Conservation (phyloP, 1,140 invertebrate species). For the Bombus pascuorum region DNA sequence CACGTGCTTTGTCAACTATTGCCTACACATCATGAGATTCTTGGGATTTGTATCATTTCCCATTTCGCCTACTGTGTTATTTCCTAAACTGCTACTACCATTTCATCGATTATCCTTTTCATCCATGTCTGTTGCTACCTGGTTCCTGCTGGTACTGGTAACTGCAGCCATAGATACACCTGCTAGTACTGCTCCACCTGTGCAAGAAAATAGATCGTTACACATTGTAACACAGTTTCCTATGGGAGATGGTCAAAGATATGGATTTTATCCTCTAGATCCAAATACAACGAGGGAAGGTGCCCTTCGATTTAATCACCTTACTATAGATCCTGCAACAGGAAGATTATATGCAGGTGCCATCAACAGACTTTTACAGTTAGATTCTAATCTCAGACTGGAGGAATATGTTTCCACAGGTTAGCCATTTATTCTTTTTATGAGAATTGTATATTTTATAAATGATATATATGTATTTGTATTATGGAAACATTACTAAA, state of each 20-base stretch:
- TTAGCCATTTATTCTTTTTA: slow-evolving; percentile 42
- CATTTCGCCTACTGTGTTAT: slow-evolving; percentile 53
- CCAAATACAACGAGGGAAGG: slow-evolving; percentile 77
- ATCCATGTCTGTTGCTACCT: slow-evolving; percentile 65
- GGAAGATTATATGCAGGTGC: slow-evolving; percentile 90
- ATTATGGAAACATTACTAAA: neutral
- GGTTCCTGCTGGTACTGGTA: slow-evolving; percentile 68
- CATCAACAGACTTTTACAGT: slow-evolving; percentile 92
- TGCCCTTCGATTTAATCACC: slow-evolving; percentile 83
- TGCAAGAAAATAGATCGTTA: slow-evolving; percentile 66
- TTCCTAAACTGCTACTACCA: slow-evolving; percentile 30
- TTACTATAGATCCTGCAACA: slow-evolving; percentile 85
- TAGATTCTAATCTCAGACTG: slow-evolving; percentile 88
- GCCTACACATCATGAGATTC: slow-evolving; percentile 75
- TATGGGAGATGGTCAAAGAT: slow-evolving; percentile 53
- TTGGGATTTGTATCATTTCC: slow-evolving; percentile 72
- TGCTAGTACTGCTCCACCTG: slow-evolving; percentile 49
- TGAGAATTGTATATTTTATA: neutral
- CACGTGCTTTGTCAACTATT: slow-evolving; percentile 64
- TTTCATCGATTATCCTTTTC: slow-evolving; percentile 49
- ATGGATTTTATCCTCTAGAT: slow-evolving; percentile 66
- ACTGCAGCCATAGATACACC: slow-evolving; percentile 69
- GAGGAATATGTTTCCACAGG: slow-evolving; percentile 87
- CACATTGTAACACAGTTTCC: slow-evolving; percentile 76
- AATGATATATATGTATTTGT: neutral